Evolutionary conservation across 2,888 invertebrate genomes (phyloP).

Genomic region (Schizaphis graminum): DNA sequence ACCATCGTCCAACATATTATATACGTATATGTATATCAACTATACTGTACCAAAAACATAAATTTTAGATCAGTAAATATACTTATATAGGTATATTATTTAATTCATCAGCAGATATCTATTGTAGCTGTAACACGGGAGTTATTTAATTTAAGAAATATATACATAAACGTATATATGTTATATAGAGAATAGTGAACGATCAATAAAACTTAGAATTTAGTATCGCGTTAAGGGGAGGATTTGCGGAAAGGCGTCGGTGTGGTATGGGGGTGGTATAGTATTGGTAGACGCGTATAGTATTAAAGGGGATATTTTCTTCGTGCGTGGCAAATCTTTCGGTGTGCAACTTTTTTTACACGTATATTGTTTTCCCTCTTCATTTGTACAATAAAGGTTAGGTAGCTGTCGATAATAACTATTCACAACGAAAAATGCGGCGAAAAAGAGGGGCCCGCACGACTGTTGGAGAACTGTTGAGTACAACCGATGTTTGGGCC

Average conservation of each 20-base stretch:
- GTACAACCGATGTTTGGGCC: neutral
- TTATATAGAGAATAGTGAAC: neutral
- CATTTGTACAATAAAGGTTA: neutral
- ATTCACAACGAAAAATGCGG: neutral
- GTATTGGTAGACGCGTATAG: neutral
- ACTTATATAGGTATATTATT: neutral
- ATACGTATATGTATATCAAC: neutral
- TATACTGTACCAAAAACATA: neutral
- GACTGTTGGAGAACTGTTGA: neutral
- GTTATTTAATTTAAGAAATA: neutral
- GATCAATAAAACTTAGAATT: conserved; percentile 21
- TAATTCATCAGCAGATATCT: neutral
- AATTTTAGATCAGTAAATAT: neutral
- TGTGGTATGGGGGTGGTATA: neutral
- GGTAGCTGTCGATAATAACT: neutral
- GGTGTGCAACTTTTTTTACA: neutral
- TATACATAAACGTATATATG: neutral
- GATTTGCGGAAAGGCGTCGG: neutral
- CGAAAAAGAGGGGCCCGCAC: neutral
- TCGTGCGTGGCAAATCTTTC: neutral
- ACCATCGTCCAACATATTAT: too few species aligned
- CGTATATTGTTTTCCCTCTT: conserved; percentile 1
- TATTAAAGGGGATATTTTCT: neutral
- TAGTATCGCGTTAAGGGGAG: conserved; percentile 3
- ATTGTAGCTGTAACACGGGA: neutral